phyloP scores from a whole-genome alignment of 2,797 vertebrate genomes.

The Amphiprion clarkii region DNA sequence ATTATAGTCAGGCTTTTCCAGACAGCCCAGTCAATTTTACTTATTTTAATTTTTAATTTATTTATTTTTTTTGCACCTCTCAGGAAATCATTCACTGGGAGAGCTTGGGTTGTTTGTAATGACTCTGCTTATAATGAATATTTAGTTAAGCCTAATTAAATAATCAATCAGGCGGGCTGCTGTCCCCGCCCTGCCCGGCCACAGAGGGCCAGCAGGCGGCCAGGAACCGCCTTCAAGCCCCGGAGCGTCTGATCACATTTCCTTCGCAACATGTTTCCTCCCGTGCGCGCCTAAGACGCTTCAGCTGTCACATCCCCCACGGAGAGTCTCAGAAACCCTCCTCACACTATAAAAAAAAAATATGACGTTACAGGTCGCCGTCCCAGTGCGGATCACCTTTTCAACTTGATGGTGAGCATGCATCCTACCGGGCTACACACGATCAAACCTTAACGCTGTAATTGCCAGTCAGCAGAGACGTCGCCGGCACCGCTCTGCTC shows the following conservation, averaged over 20 bases:
- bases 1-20: conserved; percentile 32
- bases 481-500: not conserved
- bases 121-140: conserved; percentile 68
- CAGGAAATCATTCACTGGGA: conserved; percentile 43
- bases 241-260: conserved; percentile 63
- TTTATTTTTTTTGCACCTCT: not conserved
- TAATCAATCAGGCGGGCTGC: conserved; percentile 73
- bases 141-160: conserved; percentile 77
- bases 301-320: conserved; percentile 52
- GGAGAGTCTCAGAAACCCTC: conserved; percentile 44
- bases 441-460: conserved; percentile 26
- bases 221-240: conserved; percentile 41
- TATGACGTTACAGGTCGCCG: conserved; percentile 40
- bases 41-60: conserved; percentile 2
- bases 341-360: not conserved
- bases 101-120: conserved; percentile 63
- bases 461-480: conserved; percentile 31
- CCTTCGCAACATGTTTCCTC: conserved; percentile 57
- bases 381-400: conserved; percentile 46
- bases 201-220: conserved; percentile 20
- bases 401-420: conserved; percentile 77
- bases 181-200: conserved; percentile 56
- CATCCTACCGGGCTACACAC: conserved; percentile 36
- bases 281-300: conserved; percentile 16
- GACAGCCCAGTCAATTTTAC: conserved; percentile 21